These are phyloP conservation scores for Cichladusa arquata DNA, from an alignment of 2,113 vertebrate genomes.

Conservation along the genomic window DNA sequence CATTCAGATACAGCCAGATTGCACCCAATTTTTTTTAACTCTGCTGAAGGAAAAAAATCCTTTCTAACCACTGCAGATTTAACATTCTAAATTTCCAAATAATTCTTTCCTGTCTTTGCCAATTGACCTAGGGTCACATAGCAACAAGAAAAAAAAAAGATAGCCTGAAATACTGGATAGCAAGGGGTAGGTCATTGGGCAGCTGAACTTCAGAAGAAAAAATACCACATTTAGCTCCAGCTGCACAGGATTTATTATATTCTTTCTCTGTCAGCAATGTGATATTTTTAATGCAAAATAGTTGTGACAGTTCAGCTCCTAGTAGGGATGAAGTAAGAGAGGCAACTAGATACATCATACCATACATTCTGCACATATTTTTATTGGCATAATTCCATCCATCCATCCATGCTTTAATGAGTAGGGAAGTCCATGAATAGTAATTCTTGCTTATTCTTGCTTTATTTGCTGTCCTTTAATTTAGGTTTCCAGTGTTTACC, in stretches of 20 bases:
- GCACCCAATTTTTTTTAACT: not conserved
- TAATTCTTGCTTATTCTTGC: not conserved
- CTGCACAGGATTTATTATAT: not conserved
- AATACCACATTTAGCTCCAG: not conserved
- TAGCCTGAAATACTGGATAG: not conserved
- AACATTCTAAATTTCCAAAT: conserved; percentile 29
- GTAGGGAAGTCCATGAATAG: not conserved
- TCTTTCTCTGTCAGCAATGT: not conserved
- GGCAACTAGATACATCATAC: not conserved
- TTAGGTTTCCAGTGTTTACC: conserved; percentile 21
- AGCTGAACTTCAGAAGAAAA: not conserved
- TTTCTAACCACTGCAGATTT: conserved; percentile 11
- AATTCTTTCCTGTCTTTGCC: conserved; percentile 1
- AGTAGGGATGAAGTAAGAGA: not conserved
- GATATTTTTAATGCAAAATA: conserved; percentile 36
- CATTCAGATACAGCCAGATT: conserved; percentile 44
- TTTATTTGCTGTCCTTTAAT: conserved; percentile 45
- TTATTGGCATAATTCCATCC: not conserved
- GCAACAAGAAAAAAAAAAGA: not conserved
- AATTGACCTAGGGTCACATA: not conserved
- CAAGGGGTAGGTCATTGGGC: not conserved
- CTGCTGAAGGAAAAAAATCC: not conserved
- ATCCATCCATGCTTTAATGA: not conserved
- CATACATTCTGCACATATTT: conserved; percentile 7
- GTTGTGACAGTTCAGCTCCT: not conserved